A percentile compares a stretch with the other conserved stretches of the same genome.
Evolutionary conservation across 1,140 invertebrate species (phyloP).

Genomic region (Mamestra configurata): DNA sequence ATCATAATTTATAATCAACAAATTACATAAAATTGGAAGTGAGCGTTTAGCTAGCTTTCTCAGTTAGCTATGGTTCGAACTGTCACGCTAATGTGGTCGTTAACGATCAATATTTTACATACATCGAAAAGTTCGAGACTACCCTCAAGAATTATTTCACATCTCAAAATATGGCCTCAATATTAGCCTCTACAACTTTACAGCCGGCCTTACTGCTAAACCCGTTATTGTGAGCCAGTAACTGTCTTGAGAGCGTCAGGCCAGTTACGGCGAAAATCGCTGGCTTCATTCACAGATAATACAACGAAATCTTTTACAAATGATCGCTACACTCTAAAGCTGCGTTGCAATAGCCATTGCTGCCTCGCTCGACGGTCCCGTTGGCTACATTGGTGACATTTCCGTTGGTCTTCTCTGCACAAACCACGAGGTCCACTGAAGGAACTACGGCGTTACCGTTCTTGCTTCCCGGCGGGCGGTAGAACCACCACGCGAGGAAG

Average conservation of each 20-base stretch:
- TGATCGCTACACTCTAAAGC: slow-evolving; percentile 82
- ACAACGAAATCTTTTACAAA: slow-evolving; percentile 64
- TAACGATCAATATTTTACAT: not conserved
- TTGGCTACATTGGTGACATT: slow-evolving; percentile 57
- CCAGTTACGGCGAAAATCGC: not conserved
- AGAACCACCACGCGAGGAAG: slow-evolving; percentile 91
- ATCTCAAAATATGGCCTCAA: not conserved
- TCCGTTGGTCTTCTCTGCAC: slow-evolving; percentile 71
- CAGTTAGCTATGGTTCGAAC: not conserved
- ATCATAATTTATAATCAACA: slow-evolving; percentile 9
- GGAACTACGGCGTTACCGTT: slow-evolving; percentile 74
- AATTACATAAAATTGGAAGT: not conserved
- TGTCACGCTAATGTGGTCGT: not conserved
- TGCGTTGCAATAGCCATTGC: slow-evolving; percentile 81
- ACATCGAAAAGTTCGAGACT: slow-evolving; percentile 24
- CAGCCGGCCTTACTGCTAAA: slow-evolving; percentile 9
- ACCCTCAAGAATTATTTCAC: not conserved
- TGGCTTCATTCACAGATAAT: not conserved
- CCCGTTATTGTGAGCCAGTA: slow-evolving; percentile 13
- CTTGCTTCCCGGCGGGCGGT: slow-evolving; percentile 88
- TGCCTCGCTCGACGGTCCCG: slow-evolving; percentile 47
- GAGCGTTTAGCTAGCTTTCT: not conserved
- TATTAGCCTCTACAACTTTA: not conserved
- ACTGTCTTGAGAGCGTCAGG: not conserved
- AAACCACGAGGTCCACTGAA: slow-evolving; percentile 68